phyloP scores from a whole-genome alignment of 2,888 invertebrate species.

The Theretra japonica region DNA sequence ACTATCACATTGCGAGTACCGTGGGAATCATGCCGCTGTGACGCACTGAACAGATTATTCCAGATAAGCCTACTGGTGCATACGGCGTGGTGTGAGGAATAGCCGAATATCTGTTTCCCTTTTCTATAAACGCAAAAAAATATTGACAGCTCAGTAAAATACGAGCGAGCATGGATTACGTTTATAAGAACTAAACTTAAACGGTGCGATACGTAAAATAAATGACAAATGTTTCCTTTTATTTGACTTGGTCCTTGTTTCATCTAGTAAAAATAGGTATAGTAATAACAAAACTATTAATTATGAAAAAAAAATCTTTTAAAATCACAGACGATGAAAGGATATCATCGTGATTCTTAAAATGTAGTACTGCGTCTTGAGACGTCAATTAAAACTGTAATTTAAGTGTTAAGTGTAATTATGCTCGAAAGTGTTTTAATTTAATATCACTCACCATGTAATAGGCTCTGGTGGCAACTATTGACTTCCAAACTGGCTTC shows the following conservation, averaged over 20 bases:
- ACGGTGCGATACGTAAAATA: background rate
- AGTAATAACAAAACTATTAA: no score
- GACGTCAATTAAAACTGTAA: no score
- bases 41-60: slow-evolving; percentile 40
- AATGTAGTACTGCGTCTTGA: no score
- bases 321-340: no score
- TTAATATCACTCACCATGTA: slow-evolving; percentile 67
- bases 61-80: slow-evolving; percentile 36
- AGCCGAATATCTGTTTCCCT: background rate
- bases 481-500: slow-evolving; percentile 70
- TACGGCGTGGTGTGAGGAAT: background rate
- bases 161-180: background rate
- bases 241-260: no score
- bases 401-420: no score
- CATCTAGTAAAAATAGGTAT: no score
- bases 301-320: no score
- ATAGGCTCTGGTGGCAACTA: slow-evolving; percentile 78
- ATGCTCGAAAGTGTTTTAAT: no score
- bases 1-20: slow-evolving; percentile 37
- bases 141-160: background rate
- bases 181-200: background rate
- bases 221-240: no score
- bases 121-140: background rate
- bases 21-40: slow-evolving; percentile 54
- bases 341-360: no score